Evolutionary conservation across 2,113 vertebrate species (phyloP).

Genomic region (Peromyscus maniculatus): DNA sequence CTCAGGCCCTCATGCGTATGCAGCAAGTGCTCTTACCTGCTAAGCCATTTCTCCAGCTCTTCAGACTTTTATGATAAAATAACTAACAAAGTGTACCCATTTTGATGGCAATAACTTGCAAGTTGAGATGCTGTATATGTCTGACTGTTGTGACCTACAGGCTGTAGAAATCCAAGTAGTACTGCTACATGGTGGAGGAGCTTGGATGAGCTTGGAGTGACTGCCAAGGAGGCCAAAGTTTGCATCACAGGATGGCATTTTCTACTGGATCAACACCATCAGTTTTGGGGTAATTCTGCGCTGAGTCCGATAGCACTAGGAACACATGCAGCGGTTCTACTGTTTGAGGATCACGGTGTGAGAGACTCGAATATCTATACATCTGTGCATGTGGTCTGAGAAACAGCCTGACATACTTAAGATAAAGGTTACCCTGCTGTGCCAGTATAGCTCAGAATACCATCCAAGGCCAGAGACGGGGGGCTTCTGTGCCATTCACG

Average conservation of each 20-base stretch:
- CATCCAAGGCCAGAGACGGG: not conserved
- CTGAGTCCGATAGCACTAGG: not conserved
- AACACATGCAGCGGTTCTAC: not conserved
- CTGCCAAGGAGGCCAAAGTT: not conserved
- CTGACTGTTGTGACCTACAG: not conserved
- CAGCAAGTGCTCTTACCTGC: not conserved
- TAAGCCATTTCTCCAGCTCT: not conserved
- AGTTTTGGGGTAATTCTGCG: not conserved
- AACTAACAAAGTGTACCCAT: not conserved
- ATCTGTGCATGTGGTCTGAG: slow-evolving; percentile 64
- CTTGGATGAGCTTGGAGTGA: slow-evolving; percentile 11
- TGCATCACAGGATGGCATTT: not conserved
- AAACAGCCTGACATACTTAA: slow-evolving; percentile 29
- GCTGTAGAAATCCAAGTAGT: not conserved
- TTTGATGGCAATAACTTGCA: slow-evolving; percentile 7
- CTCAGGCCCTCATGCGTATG: not conserved
- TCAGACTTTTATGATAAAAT: not conserved
- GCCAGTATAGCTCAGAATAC: slow-evolving; percentile 50
- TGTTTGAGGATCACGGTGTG: not conserved
- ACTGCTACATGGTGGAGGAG: not conserved
- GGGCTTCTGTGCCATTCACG: slow-evolving; percentile 48
- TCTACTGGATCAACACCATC: not conserved
- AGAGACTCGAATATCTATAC: not conserved
- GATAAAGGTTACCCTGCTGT: slow-evolving; percentile 62
- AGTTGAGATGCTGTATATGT: not conserved